A percentile compares a stretch with the other conserved stretches of the same genome.
Evolutionary conservation across 2,113 vertebrate genomes (phyloP).

Genomic region (Puffinus mauretanicus): DNA sequence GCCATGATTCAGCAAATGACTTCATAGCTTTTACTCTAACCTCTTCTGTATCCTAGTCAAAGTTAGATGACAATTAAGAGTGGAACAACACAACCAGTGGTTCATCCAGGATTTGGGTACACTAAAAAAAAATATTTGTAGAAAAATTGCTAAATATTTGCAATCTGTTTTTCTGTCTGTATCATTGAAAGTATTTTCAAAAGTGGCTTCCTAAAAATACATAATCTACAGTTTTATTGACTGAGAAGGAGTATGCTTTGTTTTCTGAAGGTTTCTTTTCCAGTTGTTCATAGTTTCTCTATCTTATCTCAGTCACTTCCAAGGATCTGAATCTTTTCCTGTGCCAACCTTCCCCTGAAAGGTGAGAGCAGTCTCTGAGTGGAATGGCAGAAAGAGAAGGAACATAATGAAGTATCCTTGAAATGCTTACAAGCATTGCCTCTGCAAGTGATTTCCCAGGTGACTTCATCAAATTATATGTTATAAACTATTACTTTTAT

Average conservation of each 20-base stretch:
- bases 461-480: not conserved
- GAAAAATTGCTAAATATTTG: conserved; percentile 45
- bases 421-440: not conserved
- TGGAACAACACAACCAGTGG: not conserved
- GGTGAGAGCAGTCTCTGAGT: not conserved
- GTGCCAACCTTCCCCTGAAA: not conserved
- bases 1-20: not conserved
- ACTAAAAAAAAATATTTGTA: not conserved
- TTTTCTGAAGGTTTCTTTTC: conserved; percentile 45
- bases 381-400: not conserved
- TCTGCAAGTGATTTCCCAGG: not conserved
- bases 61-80: not conserved
- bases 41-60: not conserved
- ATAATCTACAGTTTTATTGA: conserved; percentile 6
- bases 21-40: conserved; percentile 18
- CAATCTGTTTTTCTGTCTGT: conserved; percentile 33
- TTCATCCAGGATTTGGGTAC: not conserved
- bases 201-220: conserved; percentile 27
- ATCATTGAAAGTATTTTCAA: not conserved
- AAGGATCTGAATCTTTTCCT: not conserved
- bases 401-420: not conserved
- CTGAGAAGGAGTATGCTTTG: not conserved
- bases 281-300: not conserved
- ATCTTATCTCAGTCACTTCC: conserved; percentile 22
- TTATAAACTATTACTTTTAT: not conserved